Evolutionary conservation across 2,113 vertebrate species (phyloP), one percentile per base, ranked within the genome.

Genomic region (Potamarius usumacintae): DNA sequence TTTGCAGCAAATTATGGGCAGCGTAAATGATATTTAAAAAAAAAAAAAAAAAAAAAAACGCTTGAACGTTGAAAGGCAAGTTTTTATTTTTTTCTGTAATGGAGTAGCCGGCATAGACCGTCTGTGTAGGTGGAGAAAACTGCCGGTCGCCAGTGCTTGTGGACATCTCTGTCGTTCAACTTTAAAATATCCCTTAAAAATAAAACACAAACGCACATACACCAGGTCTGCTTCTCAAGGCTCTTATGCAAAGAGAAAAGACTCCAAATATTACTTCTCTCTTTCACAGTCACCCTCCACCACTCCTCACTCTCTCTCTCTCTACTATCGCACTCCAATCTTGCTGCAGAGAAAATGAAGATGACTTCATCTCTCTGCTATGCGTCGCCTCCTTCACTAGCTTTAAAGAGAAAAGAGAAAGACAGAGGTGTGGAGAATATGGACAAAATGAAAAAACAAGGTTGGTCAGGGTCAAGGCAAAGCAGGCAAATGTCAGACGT

Each of bases 281-380:
- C 82, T 90, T 91, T 90, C 91, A 89, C 30, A 55, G 42, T 48
- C 76, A 83, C 53, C 76, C 62, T 4, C 67, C 65, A 77, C 48
- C 53, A 20, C 52, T 12, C n/a, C 83, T 25, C 53, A 12, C 71
- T 78, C 14, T 30, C 27, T 82, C 27, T 78, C 10, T 89, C 87
- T 86, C 87, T 91, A 90, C 89, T 90, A 89, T 91, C 89, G 91
- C 90, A 48, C 91, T 93, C 91, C 42, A 17, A 88, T 89, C 89
- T 92, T 86, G 34, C 89, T 90, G 90, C 91, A 93, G 90, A 88
- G 71, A 92, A 91, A 92, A 90, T 92, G 90, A 90, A 83, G 88
- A 93, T 95, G 92, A 95, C 90, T 88, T 95, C 93, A 95, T 86
- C 92, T 90, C 83, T 53, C 89, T 87, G 90, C 90, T 92, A 95